Evolutionary conservation across 2,113 vertebrate genomes (phyloP).

Genomic region (Rhinopomastus cyanomelas): DNA sequence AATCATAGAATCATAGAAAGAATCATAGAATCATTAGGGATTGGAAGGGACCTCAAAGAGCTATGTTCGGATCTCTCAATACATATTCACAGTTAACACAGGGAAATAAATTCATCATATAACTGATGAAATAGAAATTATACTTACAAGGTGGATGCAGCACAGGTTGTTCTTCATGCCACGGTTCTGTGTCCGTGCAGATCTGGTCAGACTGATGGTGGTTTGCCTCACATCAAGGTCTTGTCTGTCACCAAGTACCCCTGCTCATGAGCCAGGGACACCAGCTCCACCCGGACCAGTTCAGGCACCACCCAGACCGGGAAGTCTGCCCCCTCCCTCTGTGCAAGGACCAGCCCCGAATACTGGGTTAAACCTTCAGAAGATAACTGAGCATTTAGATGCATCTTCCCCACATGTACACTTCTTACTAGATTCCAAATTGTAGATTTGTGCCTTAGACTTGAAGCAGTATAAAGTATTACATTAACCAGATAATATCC

Average conservation of each 20-base stretch:
- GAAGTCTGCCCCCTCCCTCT: conserved; percentile 19
- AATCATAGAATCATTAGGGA: no score
- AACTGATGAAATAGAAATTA: not conserved
- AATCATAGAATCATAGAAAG: no score
- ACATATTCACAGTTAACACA: not conserved
- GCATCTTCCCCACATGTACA: not conserved
- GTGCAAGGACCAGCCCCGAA: not conserved
- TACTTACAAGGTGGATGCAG: not conserved
- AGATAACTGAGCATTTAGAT: not conserved
- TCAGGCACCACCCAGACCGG: conserved; percentile 57
- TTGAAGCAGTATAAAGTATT: not conserved
- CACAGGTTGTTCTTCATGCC: not conserved
- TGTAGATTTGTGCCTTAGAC: not conserved
- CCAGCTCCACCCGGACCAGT: conserved; percentile 3
- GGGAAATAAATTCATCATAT: not conserved
- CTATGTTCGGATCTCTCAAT: not conserved
- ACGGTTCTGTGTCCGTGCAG: not conserved
- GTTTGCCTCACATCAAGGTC: conserved; percentile 34
- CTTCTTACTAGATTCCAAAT: not conserved
- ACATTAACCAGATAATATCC: not conserved
- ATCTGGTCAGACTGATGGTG: not conserved
- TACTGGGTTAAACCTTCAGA: not conserved
- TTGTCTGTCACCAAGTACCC: conserved; percentile 48
- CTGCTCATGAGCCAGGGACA: conserved; percentile 54
- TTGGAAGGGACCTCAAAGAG: no score